Conservation (phyloP, 1,140 invertebrate genomes). For the Physella acuta region DNA sequence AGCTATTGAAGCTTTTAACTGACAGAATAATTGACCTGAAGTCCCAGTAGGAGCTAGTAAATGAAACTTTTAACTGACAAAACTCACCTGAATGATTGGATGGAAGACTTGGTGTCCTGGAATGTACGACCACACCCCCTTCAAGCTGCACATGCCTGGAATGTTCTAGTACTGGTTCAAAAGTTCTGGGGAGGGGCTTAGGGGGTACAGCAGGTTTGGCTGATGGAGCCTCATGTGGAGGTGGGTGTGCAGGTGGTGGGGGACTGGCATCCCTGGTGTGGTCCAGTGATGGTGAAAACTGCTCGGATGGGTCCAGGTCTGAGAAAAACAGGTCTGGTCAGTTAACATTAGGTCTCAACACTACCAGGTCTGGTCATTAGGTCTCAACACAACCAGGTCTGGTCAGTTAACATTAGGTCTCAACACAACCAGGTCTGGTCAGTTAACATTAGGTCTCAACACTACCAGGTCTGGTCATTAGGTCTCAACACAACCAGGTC, state of each 20-base stretch:
- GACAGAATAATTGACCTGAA: too few species aligned
- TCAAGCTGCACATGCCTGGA: background rate
- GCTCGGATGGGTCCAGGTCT: slow-evolving; percentile 32
- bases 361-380: too few species aligned
- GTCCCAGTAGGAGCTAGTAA: too few species aligned
- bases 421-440: too few species aligned
- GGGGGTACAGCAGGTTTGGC: background rate
- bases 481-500: too few species aligned
- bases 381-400: too few species aligned
- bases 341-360: background rate
- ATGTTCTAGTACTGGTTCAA: background rate
- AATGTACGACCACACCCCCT: background rate
- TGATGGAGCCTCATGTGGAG: background rate
- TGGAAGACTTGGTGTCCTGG: slow-evolving; percentile 24
- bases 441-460: too few species aligned
- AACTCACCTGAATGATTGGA: slow-evolving; percentile 27
- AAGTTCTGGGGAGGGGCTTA: slow-evolving; percentile 4
- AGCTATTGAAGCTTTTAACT: too few species aligned
- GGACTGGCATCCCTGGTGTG: slow-evolving; percentile 25
- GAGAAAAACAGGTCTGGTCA: background rate
- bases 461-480: too few species aligned
- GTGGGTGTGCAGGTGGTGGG: slow-evolving; percentile 1
- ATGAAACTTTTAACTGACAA: too few species aligned
- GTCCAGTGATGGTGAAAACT: slow-evolving; percentile 21
- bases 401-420: too few species aligned